Evolutionary conservation across 1,140 invertebrate genomes (phyloP).

Genomic region (Tribolium castaneum): DNA sequence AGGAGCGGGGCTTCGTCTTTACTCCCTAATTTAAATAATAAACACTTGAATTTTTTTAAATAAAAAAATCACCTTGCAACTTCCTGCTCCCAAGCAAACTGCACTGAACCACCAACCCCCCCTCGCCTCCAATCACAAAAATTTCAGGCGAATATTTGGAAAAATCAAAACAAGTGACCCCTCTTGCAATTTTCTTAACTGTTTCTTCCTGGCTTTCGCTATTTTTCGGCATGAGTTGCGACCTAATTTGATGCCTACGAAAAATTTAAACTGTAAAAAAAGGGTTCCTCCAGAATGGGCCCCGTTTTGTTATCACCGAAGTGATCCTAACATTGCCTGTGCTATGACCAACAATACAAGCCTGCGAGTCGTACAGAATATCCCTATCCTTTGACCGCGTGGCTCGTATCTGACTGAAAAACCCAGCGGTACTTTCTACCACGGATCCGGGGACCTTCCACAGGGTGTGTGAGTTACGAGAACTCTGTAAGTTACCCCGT

Average conservation of each 20-base stretch:
- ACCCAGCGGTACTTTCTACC: conserved; percentile 46
- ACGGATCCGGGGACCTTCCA: conserved; percentile 47
- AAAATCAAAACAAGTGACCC: conserved; percentile 58
- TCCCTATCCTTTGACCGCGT: conserved; percentile 9
- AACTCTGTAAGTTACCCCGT: conserved; percentile 42
- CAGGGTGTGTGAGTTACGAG: conserved; percentile 36
- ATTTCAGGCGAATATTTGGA: conserved; percentile 58
- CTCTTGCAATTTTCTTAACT: conserved; percentile 45
- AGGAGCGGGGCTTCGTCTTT: conserved; percentile 49
- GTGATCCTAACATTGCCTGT: conserved; percentile 24
- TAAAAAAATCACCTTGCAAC: conserved; percentile 53
- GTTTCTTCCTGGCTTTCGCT: conserved; percentile 43
- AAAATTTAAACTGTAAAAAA: conserved; percentile 21
- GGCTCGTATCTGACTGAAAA: conserved; percentile 32
- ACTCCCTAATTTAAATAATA: conserved; percentile 37
- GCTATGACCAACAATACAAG: conserved; percentile 45
- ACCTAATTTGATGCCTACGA: conserved; percentile 57
- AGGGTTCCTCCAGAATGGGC: conserved; percentile 43
- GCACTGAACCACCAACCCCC: conserved; percentile 59
- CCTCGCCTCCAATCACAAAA: conserved; percentile 60
- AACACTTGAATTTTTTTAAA: background rate
- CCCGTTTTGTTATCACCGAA: conserved; percentile 41
- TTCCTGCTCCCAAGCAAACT: conserved; percentile 56
- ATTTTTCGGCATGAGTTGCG: conserved; percentile 49
- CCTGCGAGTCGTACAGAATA: background rate